These are phyloP conservation scores for Platyura marginata DNA, from an alignment of 1,140 invertebrate genomes.

Conservation along the genomic window DNA sequence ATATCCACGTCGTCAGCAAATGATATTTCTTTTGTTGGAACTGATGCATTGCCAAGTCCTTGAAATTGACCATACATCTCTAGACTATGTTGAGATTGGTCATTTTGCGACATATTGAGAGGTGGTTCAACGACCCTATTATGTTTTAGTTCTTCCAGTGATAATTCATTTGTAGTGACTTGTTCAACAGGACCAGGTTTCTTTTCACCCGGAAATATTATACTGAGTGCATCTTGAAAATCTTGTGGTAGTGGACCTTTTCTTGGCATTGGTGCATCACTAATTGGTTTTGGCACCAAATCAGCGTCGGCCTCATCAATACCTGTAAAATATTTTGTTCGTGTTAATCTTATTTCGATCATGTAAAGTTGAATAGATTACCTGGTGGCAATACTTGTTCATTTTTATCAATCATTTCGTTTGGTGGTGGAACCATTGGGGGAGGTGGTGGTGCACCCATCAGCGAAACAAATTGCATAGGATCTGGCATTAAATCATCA, in stretches of 20 bases:
- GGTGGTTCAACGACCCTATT: background rate
- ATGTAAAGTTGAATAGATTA: background rate
- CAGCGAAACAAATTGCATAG: slow-evolving; percentile 20
- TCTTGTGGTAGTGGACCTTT: slow-evolving; percentile 34
- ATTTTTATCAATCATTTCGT: background rate
- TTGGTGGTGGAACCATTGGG: slow-evolving; percentile 12
- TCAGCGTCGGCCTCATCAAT: slow-evolving; percentile 20
- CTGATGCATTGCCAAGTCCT: background rate
- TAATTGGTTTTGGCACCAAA: slow-evolving; percentile 9
- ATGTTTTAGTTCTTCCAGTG: background rate
- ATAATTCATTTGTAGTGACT: background rate
- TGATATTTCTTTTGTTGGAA: background rate
- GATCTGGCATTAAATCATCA: slow-evolving; percentile 24
- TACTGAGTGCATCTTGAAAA: slow-evolving; percentile 48
- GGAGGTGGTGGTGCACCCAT: slow-evolving; percentile 20
- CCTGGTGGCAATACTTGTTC: slow-evolving; percentile 1
- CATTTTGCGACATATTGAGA: background rate
- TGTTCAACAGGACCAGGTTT: background rate
- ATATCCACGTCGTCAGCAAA: background rate
- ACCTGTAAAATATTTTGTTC: slow-evolving; percentile 8
- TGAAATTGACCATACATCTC: background rate
- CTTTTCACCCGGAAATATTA: slow-evolving; percentile 38
- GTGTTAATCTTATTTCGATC: background rate
- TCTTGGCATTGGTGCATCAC: slow-evolving; percentile 6
- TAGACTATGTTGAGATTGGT: background rate